A percentile compares a stretch with the other conserved stretches of the same genome.
Conservation (phyloP, 2,888 invertebrate species). For the Petrolisthes manimaculis region DNA sequence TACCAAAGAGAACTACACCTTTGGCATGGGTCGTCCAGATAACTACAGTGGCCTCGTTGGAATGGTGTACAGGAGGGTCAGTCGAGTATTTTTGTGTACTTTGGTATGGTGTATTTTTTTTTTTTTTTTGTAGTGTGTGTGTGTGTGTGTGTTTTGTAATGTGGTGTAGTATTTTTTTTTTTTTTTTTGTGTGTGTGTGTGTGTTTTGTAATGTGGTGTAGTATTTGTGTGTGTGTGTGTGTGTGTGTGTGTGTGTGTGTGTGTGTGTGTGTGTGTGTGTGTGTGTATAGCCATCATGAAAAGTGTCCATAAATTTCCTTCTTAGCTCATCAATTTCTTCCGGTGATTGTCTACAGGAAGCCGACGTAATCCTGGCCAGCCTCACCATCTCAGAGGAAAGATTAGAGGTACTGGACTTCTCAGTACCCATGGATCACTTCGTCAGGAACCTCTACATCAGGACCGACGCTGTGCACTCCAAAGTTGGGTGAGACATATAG, state of each 20-base stretch:
- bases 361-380: slow-evolving; percentile 43
- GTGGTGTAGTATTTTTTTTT: no score
- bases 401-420: slow-evolving; percentile 35
- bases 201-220: no score
- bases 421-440: slow-evolving; percentile 32
- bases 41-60: slow-evolving; percentile 57
- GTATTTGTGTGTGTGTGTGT: background rate
- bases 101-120: no score
- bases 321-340: background rate
- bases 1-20: background rate
- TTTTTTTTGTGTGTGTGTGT: no score
- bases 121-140: no score
- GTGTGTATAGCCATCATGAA: background rate
- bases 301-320: background rate
- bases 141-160: no score
- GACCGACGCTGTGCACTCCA: slow-evolving; percentile 12
- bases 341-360: slow-evolving; percentile 32
- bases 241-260: background rate
- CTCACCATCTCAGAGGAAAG: slow-evolving; percentile 37
- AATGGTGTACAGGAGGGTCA: slow-evolving; percentile 46
- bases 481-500: slow-evolving; percentile 25
- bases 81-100: background rate
- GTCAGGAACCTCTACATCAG: slow-evolving; percentile 37
- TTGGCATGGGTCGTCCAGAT: slow-evolving; percentile 38
- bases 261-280: background rate